Evolutionary conservation across 2,113 vertebrate genomes (phyloP).

Genomic region (Columba janthina): DNA sequence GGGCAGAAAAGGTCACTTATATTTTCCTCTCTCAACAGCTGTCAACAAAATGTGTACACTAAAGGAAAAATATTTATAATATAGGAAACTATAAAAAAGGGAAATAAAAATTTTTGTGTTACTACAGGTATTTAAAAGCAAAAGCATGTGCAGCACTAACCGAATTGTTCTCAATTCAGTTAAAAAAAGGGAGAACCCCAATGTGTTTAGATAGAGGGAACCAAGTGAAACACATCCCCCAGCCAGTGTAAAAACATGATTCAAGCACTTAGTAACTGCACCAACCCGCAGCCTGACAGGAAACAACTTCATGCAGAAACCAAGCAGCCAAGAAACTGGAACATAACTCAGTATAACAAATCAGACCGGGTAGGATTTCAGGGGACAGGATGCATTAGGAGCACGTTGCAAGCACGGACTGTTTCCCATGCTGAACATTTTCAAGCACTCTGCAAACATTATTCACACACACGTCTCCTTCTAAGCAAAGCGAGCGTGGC

Average conservation of each 20-base stretch:
- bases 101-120: neutral
- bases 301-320: neutral
- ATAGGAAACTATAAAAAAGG: neutral
- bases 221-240: neutral
- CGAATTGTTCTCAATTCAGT: neutral
- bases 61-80: neutral
- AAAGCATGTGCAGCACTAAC: neutral
- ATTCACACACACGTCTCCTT: neutral
- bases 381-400: neutral
- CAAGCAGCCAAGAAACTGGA: neutral
- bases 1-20: neutral
- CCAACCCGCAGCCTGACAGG: neutral
- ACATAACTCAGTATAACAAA: neutral
- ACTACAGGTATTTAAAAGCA: neutral
- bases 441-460: neutral
- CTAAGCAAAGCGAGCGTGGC: neutral
- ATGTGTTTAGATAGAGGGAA: neutral
- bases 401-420: fast-evolving
- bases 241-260: neutral
- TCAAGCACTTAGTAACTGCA: neutral
- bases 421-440: neutral
- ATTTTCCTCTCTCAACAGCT: neutral
- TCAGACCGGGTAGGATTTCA: neutral
- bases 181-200: neutral
- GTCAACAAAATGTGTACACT: neutral